phyloP scores from a whole-genome alignment of 2,113 vertebrate genomes.

The Lepisosteus oculatus region DNA sequence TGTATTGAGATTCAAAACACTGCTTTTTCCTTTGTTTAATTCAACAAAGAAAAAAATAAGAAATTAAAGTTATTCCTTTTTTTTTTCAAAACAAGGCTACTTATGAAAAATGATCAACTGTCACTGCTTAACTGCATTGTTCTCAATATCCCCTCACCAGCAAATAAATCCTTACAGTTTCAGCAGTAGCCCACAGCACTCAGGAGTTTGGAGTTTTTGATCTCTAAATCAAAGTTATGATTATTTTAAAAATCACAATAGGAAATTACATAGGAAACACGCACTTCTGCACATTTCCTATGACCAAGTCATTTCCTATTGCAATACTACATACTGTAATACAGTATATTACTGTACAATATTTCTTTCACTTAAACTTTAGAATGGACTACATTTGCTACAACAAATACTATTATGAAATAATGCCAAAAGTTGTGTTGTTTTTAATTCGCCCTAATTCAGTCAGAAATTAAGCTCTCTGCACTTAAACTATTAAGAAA shows the following conservation, averaged over 20 bases:
- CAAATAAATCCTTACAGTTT: constrained; percentile 8
- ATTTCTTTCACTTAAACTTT: background rate
- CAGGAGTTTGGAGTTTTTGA: background rate
- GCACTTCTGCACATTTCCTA: constrained; percentile 15
- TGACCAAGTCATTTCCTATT: constrained; percentile 10
- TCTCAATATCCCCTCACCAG: background rate
- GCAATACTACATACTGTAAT: background rate
- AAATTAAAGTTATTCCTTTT: background rate
- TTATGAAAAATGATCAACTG: too few relatives aligned
- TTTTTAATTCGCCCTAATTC: too few relatives aligned
- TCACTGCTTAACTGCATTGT: too few relatives aligned
- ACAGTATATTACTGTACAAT: background rate
- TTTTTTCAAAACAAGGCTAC: too few relatives aligned
- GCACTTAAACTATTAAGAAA: too few relatives aligned
- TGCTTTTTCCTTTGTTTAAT: background rate
- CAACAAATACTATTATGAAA: background rate
- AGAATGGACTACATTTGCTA: background rate
- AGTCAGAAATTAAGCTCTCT: too few relatives aligned
- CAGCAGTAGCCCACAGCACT: background rate
- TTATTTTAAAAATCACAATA: background rate
- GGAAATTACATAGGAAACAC: constrained; percentile 16
- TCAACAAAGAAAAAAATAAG: background rate
- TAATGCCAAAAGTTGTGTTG: too few relatives aligned
- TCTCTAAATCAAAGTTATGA: background rate
- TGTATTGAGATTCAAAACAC: too few relatives aligned